phyloP scores from a whole-genome alignment of 2,888 invertebrate genomes.

The Drosophila algonquin region DNA sequence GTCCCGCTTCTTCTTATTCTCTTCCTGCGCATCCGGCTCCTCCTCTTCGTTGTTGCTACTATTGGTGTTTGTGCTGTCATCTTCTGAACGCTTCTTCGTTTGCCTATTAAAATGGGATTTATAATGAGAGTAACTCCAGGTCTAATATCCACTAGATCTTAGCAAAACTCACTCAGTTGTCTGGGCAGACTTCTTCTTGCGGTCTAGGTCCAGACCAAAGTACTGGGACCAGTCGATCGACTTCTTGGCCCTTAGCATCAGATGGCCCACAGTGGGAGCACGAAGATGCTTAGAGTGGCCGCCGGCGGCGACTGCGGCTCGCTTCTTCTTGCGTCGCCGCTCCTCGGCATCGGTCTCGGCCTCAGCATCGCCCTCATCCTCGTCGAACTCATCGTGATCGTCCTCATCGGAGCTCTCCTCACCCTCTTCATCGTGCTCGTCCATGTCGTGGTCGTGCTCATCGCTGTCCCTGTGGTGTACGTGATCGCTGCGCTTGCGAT shows the following conservation, averaged over 20 bases:
- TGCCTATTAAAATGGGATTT: conserved; percentile 35
- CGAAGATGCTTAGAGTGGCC: conserved; percentile 44
- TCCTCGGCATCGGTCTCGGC: conserved; percentile 82
- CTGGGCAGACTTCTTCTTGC: conserved; percentile 87
- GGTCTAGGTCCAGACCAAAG: conserved; percentile 93
- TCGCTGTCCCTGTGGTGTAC: conserved; percentile 73
- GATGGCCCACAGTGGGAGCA: conserved; percentile 66
- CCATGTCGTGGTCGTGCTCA: conserved; percentile 74
- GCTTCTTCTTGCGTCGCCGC: conserved; percentile 84
- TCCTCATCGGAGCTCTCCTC: conserved; percentile 83
- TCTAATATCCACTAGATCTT: not conserved
- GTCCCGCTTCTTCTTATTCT: conserved; percentile 68
- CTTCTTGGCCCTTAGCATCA: conserved; percentile 88
- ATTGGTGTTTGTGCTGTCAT: conserved; percentile 61
- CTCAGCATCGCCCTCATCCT: conserved; percentile 60
- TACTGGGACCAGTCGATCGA: conserved; percentile 94
- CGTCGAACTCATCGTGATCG: conserved; percentile 80
- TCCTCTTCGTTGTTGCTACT: conserved; percentile 79
- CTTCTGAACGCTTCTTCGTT: conserved; percentile 60
- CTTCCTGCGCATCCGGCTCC: conserved; percentile 67
- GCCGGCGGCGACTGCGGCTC: conserved; percentile 54
- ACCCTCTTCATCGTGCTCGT: conserved; percentile 74
- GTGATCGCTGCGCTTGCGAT: conserved; percentile 81
- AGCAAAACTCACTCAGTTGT: conserved; percentile 50
- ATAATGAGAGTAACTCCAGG: not conserved